Conservation (phyloP, 2,113 vertebrate genomes). For the Progne subis region DNA sequence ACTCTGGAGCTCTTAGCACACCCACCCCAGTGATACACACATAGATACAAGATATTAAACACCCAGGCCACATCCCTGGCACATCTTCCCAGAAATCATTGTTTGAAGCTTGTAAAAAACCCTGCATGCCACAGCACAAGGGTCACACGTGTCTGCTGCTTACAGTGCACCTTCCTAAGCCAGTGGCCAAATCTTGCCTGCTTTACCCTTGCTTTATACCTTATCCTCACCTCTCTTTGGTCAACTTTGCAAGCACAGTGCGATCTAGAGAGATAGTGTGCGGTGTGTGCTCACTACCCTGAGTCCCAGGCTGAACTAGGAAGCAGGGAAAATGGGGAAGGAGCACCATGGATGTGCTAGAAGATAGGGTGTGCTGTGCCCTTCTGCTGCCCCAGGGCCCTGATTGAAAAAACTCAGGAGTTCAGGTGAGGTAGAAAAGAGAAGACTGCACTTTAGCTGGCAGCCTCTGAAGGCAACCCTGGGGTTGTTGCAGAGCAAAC, state of each 20-base stretch:
- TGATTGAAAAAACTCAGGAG: background rate
- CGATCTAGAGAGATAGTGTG: background rate
- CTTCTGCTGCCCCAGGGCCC: background rate
- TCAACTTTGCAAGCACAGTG: background rate
- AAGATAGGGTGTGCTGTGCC: background rate
- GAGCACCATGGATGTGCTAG: background rate
- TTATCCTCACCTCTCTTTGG: background rate
- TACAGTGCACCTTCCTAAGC: background rate
- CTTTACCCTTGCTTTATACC: background rate
- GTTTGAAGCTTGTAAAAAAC: background rate
- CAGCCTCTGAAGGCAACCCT: background rate
- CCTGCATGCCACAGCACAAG: fast-evolving
- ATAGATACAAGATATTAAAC: too few species aligned
- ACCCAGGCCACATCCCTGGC: background rate
- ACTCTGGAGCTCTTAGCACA: background rate
- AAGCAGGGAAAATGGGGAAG: background rate
- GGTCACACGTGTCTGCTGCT: background rate
- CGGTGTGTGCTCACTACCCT: background rate
- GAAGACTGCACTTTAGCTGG: constrained; percentile 12
- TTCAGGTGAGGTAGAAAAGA: background rate
- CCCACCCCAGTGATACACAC: background rate
- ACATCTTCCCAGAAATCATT: background rate
- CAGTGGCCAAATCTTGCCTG: background rate
- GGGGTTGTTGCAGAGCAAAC: background rate
- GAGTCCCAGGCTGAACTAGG: background rate